These are phyloP conservation scores for Drosophila heteroneura DNA, from an alignment of 2,888 invertebrate species.

Conservation along the genomic window DNA sequence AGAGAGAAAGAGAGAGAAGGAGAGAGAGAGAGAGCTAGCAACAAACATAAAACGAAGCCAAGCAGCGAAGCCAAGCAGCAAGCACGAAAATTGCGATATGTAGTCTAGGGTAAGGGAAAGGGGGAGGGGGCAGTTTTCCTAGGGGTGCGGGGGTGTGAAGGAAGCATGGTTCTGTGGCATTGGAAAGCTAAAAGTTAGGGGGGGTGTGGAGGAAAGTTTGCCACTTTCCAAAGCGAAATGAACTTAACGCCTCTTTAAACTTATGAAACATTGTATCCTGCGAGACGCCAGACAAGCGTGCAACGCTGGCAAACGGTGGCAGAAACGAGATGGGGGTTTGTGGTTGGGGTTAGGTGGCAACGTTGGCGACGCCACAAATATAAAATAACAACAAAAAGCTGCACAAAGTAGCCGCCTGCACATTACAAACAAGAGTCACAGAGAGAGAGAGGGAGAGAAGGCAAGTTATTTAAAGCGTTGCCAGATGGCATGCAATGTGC, in stretches of 20 bases:
- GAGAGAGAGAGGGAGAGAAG: neutral
- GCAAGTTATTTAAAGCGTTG: constrained; percentile 26
- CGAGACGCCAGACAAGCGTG: constrained; percentile 27
- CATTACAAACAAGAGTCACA: neutral
- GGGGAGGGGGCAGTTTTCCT: neutral
- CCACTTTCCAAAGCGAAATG: constrained; percentile 50
- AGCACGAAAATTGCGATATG: constrained; percentile 8
- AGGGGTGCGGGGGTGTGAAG: neutral
- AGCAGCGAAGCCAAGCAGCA: constrained; percentile 25
- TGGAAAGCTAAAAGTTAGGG: constrained; percentile 17
- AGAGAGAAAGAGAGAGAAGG: neutral
- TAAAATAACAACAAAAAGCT: neutral
- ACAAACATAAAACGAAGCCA: constrained; percentile 65
- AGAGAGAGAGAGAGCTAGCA: constrained; percentile 15
- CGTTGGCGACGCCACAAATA: constrained; percentile 14
- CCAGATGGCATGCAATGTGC: constrained; percentile 12
- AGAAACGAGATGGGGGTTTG: neutral
- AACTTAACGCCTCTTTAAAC: constrained; percentile 80
- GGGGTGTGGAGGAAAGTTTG: constrained; percentile 1
- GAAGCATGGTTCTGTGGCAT: constrained; percentile 15
- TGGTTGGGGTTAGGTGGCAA: neutral
- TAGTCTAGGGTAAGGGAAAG: neutral
- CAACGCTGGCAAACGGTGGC: neutral
- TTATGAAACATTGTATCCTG: constrained; percentile 70
- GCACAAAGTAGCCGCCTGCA: neutral